Evolutionary conservation across 2,888 invertebrate species (phyloP), one percentile per base, ranked within the genome.

Genomic region (Steromphala cineraria): DNA sequence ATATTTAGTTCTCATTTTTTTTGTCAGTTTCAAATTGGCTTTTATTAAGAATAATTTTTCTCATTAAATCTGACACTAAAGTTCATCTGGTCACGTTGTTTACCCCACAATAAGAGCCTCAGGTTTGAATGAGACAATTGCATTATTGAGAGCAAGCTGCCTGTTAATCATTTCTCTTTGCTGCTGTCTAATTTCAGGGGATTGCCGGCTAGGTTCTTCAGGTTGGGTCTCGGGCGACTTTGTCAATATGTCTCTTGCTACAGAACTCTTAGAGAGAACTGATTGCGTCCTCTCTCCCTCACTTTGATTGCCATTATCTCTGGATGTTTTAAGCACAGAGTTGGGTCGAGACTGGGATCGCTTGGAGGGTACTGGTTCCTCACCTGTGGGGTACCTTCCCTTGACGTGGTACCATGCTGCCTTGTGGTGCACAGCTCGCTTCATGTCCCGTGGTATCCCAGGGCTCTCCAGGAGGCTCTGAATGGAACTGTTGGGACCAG

Each of bases 381-480:
- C 82, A 2, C 75, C 53, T 0, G 91, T 92, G 36, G 85, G 78
- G 82, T 92, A 92, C 17, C 92, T 86, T 0, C 92, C 92, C 0
- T 92, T 92, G 2, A 91, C 91, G 85, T 92, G 92, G 80, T 91
- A 92, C 91, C 92, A 92, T 10, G 92, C 91, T 19, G 92, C 89
- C 31, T 85, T 85, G 82, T 92, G 92, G 75, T 90, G 89, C 19
- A 88, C 80, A 4, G 67, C 67, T 19, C 80, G 81, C 10, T 82
- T 80, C 40, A 87, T 82, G 31, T 89, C 88, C 19, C 86, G 80
- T 0, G 88, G 89, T 40, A 84, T 82, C 17, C 85, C 82, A 0
- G 86, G 84, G 3, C 83, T 83, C 5, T 88, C 89, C 55, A 91
- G 82, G 24, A 91, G 84, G 81, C 90, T 89, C 19, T 80, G 81